Evolutionary conservation across 2,888 invertebrate genomes (phyloP).

Genomic region (Tiphia femorata): DNA sequence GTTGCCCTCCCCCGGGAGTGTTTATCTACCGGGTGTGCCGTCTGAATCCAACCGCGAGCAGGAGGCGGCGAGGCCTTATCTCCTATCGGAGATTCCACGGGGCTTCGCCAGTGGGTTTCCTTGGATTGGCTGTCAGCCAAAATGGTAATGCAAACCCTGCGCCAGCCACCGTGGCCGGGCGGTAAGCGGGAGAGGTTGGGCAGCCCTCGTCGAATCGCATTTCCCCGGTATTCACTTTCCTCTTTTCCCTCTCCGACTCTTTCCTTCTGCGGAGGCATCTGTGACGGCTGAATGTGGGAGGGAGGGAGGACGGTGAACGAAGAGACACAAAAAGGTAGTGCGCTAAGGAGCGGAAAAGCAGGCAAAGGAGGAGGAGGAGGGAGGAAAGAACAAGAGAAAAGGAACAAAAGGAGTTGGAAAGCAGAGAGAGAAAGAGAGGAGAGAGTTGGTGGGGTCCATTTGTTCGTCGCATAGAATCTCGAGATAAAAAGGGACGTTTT

Average conservation of each 20-base stretch:
- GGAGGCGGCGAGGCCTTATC: slow-evolving; percentile 50
- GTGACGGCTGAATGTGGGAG: slow-evolving; percentile 8
- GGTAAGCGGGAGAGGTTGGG: neutral
- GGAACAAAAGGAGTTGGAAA: slow-evolving; percentile 5
- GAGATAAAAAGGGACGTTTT: too few species aligned
- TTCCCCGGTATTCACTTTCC: slow-evolving; percentile 58
- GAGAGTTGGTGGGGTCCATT: neutral
- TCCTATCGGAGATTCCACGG: slow-evolving; percentile 50
- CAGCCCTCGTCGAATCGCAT: slow-evolving; percentile 49
- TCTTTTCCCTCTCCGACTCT: slow-evolving; percentile 41
- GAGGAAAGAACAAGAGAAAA: slow-evolving; percentile 5
- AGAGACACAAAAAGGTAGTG: too few species aligned
- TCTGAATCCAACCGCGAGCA: slow-evolving; percentile 42
- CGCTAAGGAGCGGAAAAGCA: too few species aligned
- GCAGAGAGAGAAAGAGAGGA: slow-evolving; percentile 4
- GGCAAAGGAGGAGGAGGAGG: neutral
- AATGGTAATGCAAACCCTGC: slow-evolving; percentile 59
- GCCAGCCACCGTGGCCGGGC: slow-evolving; percentile 33
- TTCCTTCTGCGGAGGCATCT: slow-evolving; percentile 26
- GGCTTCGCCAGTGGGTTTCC: slow-evolving; percentile 13
- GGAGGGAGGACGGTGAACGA: slow-evolving; percentile 7
- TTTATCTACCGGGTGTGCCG: slow-evolving; percentile 56
- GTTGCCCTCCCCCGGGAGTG: slow-evolving; percentile 38
- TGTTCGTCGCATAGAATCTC: too few species aligned
- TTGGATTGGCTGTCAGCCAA: slow-evolving; percentile 55